Evolutionary conservation across 2,113 vertebrate species (phyloP).

Genomic region (Atherinomorus stipes): DNA sequence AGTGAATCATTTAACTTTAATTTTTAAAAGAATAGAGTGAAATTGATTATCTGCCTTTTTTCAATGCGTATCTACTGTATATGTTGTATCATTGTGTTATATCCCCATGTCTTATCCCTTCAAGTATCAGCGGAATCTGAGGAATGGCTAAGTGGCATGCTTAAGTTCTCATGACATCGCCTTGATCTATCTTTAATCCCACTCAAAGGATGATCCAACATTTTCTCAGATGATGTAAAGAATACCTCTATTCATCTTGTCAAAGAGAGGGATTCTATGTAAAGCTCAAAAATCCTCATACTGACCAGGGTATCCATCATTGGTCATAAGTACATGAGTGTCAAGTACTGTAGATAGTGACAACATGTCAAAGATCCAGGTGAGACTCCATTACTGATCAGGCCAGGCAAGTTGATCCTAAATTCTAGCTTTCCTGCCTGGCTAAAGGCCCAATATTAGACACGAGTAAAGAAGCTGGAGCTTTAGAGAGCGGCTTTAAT

Average conservation of each 20-base stretch:
- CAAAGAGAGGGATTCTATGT: conserved; percentile 19
- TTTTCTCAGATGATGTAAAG: conserved; percentile 41
- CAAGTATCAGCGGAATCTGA: conserved; percentile 48
- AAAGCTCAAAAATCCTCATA: conserved; percentile 16
- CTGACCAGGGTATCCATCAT: conserved; percentile 28
- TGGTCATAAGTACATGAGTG: conserved; percentile 37
- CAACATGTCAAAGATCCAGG: conserved; percentile 33
- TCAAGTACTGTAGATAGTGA: background rate
- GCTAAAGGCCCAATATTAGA: conserved; percentile 34
- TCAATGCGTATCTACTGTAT: background rate
- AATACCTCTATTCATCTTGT: conserved; percentile 52
- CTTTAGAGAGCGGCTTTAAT: conserved; percentile 61
- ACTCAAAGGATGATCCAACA: conserved; percentile 18
- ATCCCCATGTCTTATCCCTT: background rate
- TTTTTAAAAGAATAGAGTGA: background rate
- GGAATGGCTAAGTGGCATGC: conserved; percentile 42
- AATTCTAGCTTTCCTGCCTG: conserved; percentile 29
- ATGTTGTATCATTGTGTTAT: background rate
- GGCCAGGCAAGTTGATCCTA: conserved; percentile 28
- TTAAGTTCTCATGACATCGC: conserved; percentile 22
- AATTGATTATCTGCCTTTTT: background rate
- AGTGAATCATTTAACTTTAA: background rate
- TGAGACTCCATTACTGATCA: conserved; percentile 9
- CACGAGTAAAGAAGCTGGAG: conserved; percentile 40
- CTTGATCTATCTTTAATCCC: conserved; percentile 56